These are phyloP conservation scores for Delphinapterus leucas DNA, from an alignment of 2,113 vertebrate species.

Conservation along the genomic window DNA sequence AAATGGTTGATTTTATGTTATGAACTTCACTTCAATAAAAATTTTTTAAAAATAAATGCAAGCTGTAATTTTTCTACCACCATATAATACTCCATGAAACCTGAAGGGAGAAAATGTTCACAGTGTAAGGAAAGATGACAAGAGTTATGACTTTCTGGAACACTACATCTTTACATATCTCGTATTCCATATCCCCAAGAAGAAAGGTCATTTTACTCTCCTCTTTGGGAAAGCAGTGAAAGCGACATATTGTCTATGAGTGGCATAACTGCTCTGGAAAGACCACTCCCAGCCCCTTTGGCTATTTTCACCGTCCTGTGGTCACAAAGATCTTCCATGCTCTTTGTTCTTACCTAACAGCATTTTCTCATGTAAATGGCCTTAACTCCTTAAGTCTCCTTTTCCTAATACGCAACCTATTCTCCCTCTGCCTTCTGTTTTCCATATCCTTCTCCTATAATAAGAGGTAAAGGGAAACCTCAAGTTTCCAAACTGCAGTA, in stretches of 20 bases:
- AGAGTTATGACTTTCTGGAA: neutral
- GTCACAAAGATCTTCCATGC: neutral
- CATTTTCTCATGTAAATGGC: neutral
- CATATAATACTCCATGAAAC: neutral
- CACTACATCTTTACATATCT: neutral
- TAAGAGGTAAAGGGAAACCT: neutral
- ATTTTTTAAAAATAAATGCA: neutral
- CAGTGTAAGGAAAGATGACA: neutral
- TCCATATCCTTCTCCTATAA: neutral
- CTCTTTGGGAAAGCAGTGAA: neutral
- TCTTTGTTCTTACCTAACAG: neutral
- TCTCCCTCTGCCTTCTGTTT: neutral
- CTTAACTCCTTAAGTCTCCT: neutral
- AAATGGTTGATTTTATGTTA: neutral
- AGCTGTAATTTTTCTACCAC: neutral
- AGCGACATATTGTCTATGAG: neutral
- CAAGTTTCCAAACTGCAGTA: neutral
- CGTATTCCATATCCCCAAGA: neutral
- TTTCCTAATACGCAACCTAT: neutral
- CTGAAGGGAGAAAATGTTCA: neutral
- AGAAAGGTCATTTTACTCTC: neutral
- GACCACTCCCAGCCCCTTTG: neutral
- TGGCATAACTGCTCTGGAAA: neutral
- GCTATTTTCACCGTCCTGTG: neutral
- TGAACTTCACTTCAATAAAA: neutral